Evolutionary conservation across 2,888 invertebrate genomes (phyloP), one percentile per base, ranked within the genome.

Genomic region (Girardia tigrina): DNA sequence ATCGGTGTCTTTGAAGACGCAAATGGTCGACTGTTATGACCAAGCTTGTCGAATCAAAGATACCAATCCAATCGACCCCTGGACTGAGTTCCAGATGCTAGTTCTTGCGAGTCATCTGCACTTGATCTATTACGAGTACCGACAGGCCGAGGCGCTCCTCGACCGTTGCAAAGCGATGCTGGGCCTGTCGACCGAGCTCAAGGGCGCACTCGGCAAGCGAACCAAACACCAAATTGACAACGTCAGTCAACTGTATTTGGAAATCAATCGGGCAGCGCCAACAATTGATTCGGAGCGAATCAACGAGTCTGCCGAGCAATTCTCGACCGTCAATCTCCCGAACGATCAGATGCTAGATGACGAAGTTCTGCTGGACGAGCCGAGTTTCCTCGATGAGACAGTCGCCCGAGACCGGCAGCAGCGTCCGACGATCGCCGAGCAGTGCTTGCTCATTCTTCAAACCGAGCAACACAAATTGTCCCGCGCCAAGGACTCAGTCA

Each of bases 141-240:
- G 23, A 2, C n/a, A 56, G 4, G n/a, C 56, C 56, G 56, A 56
- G 23, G n/a, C n/a, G 4, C n/a, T 56, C 2, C 23, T 56, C 23
- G 23, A 56, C n/a, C 6, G 23, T 8, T 6, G n/a, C n/a, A n/a
- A 56, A 56, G n/a, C n/a, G n/a, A 20, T 56, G n/a, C 23, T 56
- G n/a, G 56, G 56, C n/a, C n/a, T 56, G 23, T 56, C 56, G n/a
- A 16, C n/a, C 23, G n/a, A 16, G 23, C 23, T 56, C 23, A 4
- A 23, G 4, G 71, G 71, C 2, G 71, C 71, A 71, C 27, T 71
- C 16, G 71, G 71, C 4, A 71, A 71, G n/a, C 6, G 26, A 28
- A 12, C 26, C 23, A 71, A 71, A 28, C 4, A 6, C 71, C 71
- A 71, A n/a, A 1, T 26, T 6, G 4, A 71, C 14, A 28, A 4